Conservation (phyloP, 2,113 vertebrate genomes). For the Brevimyrus niger region DNA sequence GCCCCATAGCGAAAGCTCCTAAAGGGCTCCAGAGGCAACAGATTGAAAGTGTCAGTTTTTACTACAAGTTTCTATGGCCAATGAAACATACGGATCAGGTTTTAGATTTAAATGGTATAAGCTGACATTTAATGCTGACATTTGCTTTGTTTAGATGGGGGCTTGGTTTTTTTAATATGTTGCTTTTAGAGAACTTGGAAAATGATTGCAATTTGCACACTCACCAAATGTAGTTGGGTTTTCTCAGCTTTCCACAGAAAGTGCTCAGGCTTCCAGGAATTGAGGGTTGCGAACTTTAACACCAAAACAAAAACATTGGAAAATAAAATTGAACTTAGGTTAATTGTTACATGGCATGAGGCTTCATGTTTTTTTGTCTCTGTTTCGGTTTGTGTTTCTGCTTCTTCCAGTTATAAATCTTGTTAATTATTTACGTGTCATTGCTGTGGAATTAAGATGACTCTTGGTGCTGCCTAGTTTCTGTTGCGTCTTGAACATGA, state of each 20-base stretch:
- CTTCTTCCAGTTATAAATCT: background rate
- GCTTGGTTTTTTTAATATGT: background rate
- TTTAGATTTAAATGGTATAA: background rate
- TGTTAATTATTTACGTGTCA: background rate
- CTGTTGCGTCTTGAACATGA: background rate
- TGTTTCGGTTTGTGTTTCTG: background rate
- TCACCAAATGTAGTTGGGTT: background rate
- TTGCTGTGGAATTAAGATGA: background rate
- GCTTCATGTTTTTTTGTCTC: background rate
- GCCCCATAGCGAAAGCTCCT: background rate
- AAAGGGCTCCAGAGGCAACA: background rate
- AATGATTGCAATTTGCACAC: background rate
- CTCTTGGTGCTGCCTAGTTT: background rate
- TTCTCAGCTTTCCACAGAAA: background rate
- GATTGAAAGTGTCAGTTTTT: background rate
- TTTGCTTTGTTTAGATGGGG: background rate
- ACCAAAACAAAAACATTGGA: background rate
- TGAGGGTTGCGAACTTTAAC: background rate
- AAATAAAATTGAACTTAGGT: background rate
- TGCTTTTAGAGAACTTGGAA: constrained; percentile 4
- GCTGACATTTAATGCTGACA: background rate
- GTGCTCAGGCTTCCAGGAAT: background rate
- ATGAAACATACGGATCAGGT: constrained; percentile 1
- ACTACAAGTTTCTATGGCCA: background rate
- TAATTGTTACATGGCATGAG: background rate